A percentile compares a stretch with the other conserved stretches of the same genome.
These are phyloP conservation scores for Montifringilla adamsi DNA, from an alignment of 2,113 vertebrate species.

Conservation along the genomic window DNA sequence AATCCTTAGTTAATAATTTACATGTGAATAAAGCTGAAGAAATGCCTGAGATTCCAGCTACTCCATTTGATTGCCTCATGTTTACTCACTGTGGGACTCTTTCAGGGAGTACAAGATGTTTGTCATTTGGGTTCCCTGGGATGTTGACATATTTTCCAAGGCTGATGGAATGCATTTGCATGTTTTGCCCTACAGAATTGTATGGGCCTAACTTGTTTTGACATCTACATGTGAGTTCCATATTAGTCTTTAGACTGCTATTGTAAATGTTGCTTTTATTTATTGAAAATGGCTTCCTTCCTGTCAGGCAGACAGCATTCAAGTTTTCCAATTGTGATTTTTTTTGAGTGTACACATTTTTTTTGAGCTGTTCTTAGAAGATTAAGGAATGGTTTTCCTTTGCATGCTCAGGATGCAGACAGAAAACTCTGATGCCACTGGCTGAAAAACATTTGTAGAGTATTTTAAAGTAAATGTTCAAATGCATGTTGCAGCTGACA, in stretches of 20 bases:
- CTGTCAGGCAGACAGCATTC: conserved; percentile 40
- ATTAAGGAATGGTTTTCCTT: conserved; percentile 36
- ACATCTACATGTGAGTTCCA: conserved; percentile 55
- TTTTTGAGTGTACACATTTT: not conserved
- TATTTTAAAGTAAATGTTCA: not conserved
- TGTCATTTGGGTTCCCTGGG: conserved; percentile 55
- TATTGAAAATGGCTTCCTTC: conserved; percentile 49
- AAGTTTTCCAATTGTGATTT: conserved; percentile 39
- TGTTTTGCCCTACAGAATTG: conserved; percentile 42
- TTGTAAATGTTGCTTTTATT: conserved; percentile 53
- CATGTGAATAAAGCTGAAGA: conserved; percentile 58
- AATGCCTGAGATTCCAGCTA: conserved; percentile 60
- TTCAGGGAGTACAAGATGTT: conserved; percentile 48
- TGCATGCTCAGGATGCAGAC: conserved; percentile 10
- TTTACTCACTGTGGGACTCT: conserved; percentile 64
- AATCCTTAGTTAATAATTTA: conserved; percentile 68
- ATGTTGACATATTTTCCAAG: conserved; percentile 58
- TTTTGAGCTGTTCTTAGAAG: conserved; percentile 31
- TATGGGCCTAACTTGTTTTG: conserved; percentile 62
- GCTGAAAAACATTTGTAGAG: not conserved
- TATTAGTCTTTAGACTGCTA: conserved; percentile 52
- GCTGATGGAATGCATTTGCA: conserved; percentile 57
- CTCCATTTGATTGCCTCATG: conserved; percentile 62
- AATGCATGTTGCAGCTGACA: not conserved
- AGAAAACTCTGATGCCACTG: not conserved